Evolutionary conservation across 2,797 vertebrate genomes (phyloP).

Genomic region (Pseudochirops cupreus): DNA sequence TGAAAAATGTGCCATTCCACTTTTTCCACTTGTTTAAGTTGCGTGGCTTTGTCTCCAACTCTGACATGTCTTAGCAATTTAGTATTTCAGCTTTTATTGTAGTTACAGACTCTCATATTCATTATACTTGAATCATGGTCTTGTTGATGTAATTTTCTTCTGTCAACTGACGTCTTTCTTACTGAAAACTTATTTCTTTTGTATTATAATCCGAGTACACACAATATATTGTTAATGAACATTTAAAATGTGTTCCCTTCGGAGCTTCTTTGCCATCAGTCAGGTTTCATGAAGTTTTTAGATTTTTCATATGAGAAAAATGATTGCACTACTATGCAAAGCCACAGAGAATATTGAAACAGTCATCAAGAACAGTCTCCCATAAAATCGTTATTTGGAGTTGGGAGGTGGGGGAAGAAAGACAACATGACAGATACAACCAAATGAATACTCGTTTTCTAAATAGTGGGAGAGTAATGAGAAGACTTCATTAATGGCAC

Average conservation of each 20-base stretch:
- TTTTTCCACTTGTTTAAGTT: slow-evolving; percentile 68
- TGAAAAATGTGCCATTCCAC: slow-evolving; percentile 64
- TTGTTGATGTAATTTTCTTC: slow-evolving; percentile 59
- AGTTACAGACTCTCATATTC: slow-evolving; percentile 47
- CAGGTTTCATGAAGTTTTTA: slow-evolving; percentile 54
- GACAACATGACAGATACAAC: neutral
- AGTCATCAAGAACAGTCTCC: neutral
- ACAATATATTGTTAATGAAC: neutral
- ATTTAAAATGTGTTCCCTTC: neutral
- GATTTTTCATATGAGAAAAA: slow-evolving; percentile 16
- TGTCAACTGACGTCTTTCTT: slow-evolving; percentile 54
- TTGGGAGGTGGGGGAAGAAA: too few relatives aligned
- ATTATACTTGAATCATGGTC: slow-evolving; percentile 61
- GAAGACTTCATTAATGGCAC: neutral
- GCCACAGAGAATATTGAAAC: neutral
- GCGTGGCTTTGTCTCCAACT: slow-evolving; percentile 65
- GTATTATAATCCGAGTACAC: slow-evolving; percentile 54
- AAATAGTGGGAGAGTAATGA: neutral
- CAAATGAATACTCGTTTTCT: neutral
- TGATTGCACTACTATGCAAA: neutral
- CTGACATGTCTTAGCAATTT: slow-evolving; percentile 54
- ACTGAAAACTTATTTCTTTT: slow-evolving; percentile 43
- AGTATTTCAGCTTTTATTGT: slow-evolving; percentile 57
- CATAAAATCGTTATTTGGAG: neutral
- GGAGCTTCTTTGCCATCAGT: slow-evolving; percentile 46